A percentile compares a stretch with the other conserved stretches of the same genome.
phyloP scores from a whole-genome alignment of 2,888 invertebrate genomes.

The Argyra leucocephala region DNA sequence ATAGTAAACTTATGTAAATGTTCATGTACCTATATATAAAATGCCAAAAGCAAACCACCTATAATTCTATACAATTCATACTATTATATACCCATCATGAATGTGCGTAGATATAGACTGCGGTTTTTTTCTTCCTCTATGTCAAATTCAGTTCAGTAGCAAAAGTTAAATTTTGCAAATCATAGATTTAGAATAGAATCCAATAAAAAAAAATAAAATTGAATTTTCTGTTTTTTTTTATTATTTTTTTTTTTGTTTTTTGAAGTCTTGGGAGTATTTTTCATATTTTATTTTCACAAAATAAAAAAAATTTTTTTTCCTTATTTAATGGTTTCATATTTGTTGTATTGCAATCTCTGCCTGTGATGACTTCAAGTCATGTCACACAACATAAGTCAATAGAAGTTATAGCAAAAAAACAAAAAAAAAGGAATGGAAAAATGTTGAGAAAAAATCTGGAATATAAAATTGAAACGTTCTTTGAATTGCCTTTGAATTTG shows the following conservation, averaged over 20 bases:
- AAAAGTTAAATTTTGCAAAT: not conserved
- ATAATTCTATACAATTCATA: not conserved
- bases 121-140: not conserved
- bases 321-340: too few species aligned
- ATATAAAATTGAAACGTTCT: too few species aligned
- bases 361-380: too few species aligned
- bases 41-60: not conserved
- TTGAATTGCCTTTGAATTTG: too few species aligned
- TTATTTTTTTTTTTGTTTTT: not conserved
- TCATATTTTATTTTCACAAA: too few species aligned
- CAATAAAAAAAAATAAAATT: not conserved
- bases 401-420: too few species aligned
- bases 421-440: too few species aligned
- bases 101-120: not conserved
- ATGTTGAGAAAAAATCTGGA: too few species aligned
- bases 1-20: not conserved
- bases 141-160: not conserved
- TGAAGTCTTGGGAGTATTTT: too few species aligned
- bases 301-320: too few species aligned
- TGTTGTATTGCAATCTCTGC: too few species aligned
- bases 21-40: not conserved
- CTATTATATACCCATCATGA: not conserved
- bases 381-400: too few species aligned
- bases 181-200: not conserved
- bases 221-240: not conserved